Evolutionary conservation across 2,797 vertebrate species (phyloP).

Genomic region (Halcyon chelicuti): DNA sequence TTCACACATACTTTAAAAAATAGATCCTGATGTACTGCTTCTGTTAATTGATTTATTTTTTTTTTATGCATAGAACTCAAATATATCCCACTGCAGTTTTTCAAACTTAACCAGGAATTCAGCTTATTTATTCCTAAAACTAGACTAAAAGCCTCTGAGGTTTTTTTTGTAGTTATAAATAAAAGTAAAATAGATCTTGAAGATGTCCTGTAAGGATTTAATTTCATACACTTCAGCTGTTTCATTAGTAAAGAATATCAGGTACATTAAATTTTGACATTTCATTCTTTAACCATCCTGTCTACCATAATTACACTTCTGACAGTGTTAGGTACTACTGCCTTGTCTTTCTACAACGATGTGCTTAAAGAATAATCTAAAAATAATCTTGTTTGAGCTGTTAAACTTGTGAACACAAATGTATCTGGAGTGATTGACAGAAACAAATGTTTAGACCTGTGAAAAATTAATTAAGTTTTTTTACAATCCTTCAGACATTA

Average conservation of each 20-base stretch:
- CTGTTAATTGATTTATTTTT: background rate
- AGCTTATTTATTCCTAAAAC: background rate
- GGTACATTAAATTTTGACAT: background rate
- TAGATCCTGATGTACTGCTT: background rate
- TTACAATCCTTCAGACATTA: background rate
- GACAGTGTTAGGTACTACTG: background rate
- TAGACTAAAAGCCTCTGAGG: background rate
- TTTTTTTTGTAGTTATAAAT: background rate
- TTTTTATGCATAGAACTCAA: background rate
- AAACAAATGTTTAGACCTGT: background rate
- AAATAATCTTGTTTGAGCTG: background rate
- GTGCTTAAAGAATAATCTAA: background rate
- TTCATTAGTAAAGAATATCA: background rate
- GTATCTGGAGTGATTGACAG: background rate
- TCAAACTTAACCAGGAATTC: background rate
- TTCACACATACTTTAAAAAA: background rate
- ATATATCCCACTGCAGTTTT: background rate
- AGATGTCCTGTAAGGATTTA: background rate
- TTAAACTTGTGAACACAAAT: background rate
- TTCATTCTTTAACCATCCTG: background rate
- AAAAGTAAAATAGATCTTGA: background rate
- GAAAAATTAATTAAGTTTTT: background rate
- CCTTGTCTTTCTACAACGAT: background rate
- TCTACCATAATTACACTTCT: background rate
- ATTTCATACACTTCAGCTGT: background rate